Evolutionary conservation across 2,888 invertebrate species (phyloP).

Genomic region (Parnassius mnemosyne): DNA sequence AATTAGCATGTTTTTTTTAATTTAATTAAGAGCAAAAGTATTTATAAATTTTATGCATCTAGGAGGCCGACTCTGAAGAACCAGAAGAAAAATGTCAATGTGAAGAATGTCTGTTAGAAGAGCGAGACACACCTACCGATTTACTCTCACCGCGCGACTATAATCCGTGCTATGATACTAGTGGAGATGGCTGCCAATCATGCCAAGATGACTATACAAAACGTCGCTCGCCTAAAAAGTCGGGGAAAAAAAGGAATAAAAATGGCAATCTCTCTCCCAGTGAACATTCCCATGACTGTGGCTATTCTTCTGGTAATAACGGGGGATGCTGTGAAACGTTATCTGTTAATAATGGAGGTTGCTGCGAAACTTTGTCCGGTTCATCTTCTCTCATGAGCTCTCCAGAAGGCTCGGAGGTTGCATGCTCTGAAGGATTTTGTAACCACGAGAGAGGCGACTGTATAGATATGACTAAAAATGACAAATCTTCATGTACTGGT

Average conservation of each 20-base stretch:
- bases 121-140: constrained; percentile 68
- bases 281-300: constrained; percentile 90
- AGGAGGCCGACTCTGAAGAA: constrained; percentile 74
- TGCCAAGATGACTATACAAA: constrained; percentile 75
- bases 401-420: constrained; percentile 94
- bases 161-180: constrained; percentile 56
- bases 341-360: constrained; percentile 83
- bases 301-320: constrained; percentile 92
- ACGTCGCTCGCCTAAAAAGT: constrained; percentile 63
- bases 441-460: constrained; percentile 84
- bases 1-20: too few species aligned
- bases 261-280: constrained; percentile 82
- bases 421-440: constrained; percentile 93
- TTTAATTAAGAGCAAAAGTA: too few species aligned
- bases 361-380: constrained; percentile 83
- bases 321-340: constrained; percentile 85
- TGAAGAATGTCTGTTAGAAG: constrained; percentile 69
- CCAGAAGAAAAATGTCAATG: constrained; percentile 76
- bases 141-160: constrained; percentile 62
- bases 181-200: constrained; percentile 61
- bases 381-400: constrained; percentile 91
- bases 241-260: constrained; percentile 61
- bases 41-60: constrained; percentile 20
- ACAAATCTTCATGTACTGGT: constrained; percentile 68
- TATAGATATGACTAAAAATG: constrained; percentile 61